These are phyloP conservation scores for Acholoe squamosa DNA, from an alignment of 2,888 invertebrate genomes.

Conservation along the genomic window DNA sequence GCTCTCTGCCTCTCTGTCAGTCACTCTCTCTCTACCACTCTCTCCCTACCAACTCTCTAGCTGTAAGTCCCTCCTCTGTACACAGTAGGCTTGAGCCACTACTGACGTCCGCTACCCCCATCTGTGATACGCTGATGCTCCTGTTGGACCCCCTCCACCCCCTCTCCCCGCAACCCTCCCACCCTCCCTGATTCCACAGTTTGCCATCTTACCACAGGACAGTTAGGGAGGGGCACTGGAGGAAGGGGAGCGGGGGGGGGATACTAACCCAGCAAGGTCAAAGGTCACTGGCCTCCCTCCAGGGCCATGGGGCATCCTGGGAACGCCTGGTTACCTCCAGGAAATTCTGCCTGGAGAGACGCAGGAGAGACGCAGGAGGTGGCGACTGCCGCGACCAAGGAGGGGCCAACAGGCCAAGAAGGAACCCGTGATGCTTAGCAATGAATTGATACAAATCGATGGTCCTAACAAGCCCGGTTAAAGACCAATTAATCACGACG, in stretches of 20 bases:
- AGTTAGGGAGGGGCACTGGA: neutral
- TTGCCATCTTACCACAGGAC: constrained; percentile 9
- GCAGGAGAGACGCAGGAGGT: neutral
- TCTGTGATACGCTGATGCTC: constrained; percentile 5
- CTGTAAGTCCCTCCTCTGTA: neutral
- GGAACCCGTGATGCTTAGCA: constrained; percentile 5
- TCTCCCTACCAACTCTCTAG: neutral
- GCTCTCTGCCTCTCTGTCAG: neutral
- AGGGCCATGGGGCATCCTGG: neutral
- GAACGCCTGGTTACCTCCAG: constrained; percentile 60
- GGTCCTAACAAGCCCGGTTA: constrained; percentile 57
- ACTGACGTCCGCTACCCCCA: constrained; percentile 25
- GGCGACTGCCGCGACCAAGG: neutral
- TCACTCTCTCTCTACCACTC: neutral
- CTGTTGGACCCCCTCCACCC: constrained; percentile 20
- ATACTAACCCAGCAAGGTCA: constrained; percentile 3
- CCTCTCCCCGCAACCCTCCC: neutral
- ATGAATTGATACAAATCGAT: constrained; percentile 61
- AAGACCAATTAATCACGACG: constrained; percentile 52
- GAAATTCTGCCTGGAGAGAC: constrained; percentile 41
- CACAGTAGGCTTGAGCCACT: too few relatives aligned
- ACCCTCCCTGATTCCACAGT: neutral
- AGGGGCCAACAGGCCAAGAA: neutral
- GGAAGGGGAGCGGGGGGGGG: neutral
- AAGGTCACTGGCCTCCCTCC: constrained; percentile 5